Percentiles rank a stretch among this genome's conserved stretches.
phyloP scores from a whole-genome alignment of 2,113 vertebrate species.

The Nerophis lumbriciformis region DNA sequence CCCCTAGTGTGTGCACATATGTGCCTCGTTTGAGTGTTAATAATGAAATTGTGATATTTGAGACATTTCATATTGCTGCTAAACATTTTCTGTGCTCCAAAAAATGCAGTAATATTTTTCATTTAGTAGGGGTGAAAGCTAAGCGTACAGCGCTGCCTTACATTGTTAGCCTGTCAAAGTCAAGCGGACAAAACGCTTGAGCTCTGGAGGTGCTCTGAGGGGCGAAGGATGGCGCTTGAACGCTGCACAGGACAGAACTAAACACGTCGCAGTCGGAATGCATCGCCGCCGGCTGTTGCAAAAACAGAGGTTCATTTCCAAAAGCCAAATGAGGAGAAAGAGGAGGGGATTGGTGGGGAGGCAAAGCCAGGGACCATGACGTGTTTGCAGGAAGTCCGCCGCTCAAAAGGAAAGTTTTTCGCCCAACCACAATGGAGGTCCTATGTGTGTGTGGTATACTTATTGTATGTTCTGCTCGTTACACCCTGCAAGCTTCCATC shows the following conservation, averaged over 20 bases:
- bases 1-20: too few species aligned
- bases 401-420: not conserved
- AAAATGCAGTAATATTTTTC: too few species aligned
- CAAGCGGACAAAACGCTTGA: not conserved
- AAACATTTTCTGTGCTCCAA: too few species aligned
- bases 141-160: too few species aligned
- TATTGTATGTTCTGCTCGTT: not conserved
- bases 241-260: not conserved
- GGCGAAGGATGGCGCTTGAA: not conserved
- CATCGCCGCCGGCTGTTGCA: conserved; percentile 2
- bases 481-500: too few species aligned
- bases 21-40: too few species aligned
- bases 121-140: too few species aligned
- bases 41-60: too few species aligned
- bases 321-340: not conserved
- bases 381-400: not conserved
- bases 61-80: too few species aligned
- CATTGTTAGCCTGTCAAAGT: not conserved
- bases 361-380: conserved; percentile 7
- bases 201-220: too few species aligned
- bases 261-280: conserved; percentile 1
- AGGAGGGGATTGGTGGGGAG: not conserved
- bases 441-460: not conserved
- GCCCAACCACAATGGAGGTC: not conserved
- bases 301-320: not conserved